A percentile compares a stretch with the other conserved stretches of the same genome.
These are phyloP conservation scores for Loripinus fragilis DNA, from an alignment of 2,888 invertebrate genomes.

Conservation along the genomic window DNA sequence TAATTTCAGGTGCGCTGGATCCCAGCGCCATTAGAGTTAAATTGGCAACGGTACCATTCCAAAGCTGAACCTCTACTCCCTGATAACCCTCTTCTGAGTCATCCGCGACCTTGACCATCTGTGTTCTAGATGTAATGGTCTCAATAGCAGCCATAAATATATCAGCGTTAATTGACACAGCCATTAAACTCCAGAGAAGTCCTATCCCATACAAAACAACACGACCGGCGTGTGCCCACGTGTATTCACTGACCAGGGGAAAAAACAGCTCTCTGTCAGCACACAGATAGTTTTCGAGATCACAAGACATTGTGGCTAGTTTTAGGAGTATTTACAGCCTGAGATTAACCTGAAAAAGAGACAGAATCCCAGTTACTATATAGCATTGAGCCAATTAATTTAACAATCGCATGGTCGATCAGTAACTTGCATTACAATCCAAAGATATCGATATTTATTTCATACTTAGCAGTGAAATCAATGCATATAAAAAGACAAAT, in stretches of 20 bases:
- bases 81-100: conserved; percentile 69
- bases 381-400: too few species aligned
- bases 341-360: too few species aligned
- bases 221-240: conserved; percentile 83
- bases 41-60: conserved; percentile 86
- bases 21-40: conserved; percentile 86
- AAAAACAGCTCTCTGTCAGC: conserved; percentile 83
- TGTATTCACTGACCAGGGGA: conserved; percentile 84
- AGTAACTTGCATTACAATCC: too few species aligned
- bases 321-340: too few species aligned
- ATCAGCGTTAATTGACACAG: conserved; percentile 86
- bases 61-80: conserved; percentile 85
- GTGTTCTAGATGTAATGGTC: conserved; percentile 85
- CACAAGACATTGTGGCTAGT: conserved; percentile 64
- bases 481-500: too few species aligned
- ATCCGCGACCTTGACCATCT: conserved; percentile 81
- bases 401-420: too few species aligned
- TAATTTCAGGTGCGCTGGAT: conserved; percentile 86
- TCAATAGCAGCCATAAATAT: conserved; percentile 86
- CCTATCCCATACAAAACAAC: conserved; percentile 84
- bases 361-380: too few species aligned
- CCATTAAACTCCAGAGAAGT: conserved; percentile 86
- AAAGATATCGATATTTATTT: too few species aligned
- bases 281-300: conserved; percentile 72
- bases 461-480: too few species aligned